Conservation (phyloP, 2,797 vertebrate species). For the Enteromius paludinosus region DNA sequence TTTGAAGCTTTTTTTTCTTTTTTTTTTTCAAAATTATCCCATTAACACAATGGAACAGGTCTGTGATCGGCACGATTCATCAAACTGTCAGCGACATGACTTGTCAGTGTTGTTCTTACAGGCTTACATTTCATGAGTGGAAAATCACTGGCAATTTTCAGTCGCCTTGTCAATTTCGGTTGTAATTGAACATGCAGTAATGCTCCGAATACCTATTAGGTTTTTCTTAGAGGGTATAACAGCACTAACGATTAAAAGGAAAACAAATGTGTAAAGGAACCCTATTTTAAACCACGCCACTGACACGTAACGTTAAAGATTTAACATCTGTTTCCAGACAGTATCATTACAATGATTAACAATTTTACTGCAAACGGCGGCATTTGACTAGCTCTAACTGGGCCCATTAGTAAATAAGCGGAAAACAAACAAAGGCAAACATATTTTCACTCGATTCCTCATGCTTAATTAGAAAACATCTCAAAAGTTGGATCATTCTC, state of each 20-base stretch:
- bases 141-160: conserved; percentile 57
- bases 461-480: conserved; percentile 20
- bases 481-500: conserved; percentile 21
- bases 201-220: conserved; percentile 38
- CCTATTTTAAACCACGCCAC: neutral
- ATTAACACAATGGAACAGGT: conserved; percentile 53
- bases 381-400: conserved; percentile 6
- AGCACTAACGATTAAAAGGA: conserved; percentile 19
- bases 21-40: conserved; percentile 40
- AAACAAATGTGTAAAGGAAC: conserved; percentile 19
- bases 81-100: conserved; percentile 51
- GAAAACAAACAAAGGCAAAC: conserved; percentile 33
- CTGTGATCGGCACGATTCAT: conserved; percentile 57
- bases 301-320: neutral
- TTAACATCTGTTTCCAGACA: conserved; percentile 8
- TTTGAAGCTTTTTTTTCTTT: conserved; percentile 10
- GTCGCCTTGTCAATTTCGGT: conserved; percentile 50
- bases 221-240: conserved; percentile 35
- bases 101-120: conserved; percentile 53
- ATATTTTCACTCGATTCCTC: neutral
- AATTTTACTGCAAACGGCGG: neutral
- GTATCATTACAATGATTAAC: conserved; percentile 24
- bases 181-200: conserved; percentile 51
- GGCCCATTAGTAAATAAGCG: conserved; percentile 10
- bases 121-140: conserved; percentile 50